phyloP scores from a whole-genome alignment of 2,113 vertebrate species.

The Rhinogobius similis region DNA sequence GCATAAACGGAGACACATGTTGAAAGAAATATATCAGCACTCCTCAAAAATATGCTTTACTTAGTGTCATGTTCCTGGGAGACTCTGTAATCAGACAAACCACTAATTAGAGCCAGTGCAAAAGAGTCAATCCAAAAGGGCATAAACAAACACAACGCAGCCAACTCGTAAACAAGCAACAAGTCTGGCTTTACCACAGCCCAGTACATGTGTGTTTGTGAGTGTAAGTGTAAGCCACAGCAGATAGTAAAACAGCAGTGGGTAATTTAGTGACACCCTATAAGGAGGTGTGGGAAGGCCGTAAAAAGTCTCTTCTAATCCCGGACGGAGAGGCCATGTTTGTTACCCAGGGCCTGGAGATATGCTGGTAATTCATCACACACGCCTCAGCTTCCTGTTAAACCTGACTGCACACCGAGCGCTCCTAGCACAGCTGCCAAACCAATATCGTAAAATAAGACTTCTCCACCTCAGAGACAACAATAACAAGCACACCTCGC shows the following conservation, averaged over 20 bases:
- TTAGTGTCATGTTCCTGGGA: conserved; percentile 32
- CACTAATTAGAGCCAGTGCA: conserved; percentile 69
- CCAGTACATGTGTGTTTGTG: conserved; percentile 40
- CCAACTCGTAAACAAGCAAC: conserved; percentile 70
- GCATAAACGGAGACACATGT: conserved; percentile 37
- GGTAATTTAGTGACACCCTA: conserved; percentile 80
- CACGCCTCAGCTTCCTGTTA: conserved; percentile 71
- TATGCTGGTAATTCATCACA: conserved; percentile 76
- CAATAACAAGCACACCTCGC: conserved; percentile 48
- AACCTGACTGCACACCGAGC: conserved; percentile 77
- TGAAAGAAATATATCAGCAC: conserved; percentile 33
- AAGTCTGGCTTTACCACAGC: conserved; percentile 66
- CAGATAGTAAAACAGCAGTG: conserved; percentile 81
- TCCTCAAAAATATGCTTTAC: conserved; percentile 50
- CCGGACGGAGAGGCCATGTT: conserved; percentile 68
- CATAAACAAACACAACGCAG: conserved; percentile 63
- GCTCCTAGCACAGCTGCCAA: conserved; percentile 65
- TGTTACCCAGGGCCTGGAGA: conserved; percentile 73
- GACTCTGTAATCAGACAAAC: conserved; percentile 66
- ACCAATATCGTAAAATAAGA: conserved; percentile 70
- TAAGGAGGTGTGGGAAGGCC: conserved; percentile 78
- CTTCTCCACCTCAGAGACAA: conserved; percentile 53
- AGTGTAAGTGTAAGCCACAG: conserved; percentile 69
- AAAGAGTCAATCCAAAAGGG: conserved; percentile 65
- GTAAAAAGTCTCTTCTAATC: conserved; percentile 75